Conservation (phyloP, 2,797 vertebrate genomes). For the Myiotriccus ornatus region DNA sequence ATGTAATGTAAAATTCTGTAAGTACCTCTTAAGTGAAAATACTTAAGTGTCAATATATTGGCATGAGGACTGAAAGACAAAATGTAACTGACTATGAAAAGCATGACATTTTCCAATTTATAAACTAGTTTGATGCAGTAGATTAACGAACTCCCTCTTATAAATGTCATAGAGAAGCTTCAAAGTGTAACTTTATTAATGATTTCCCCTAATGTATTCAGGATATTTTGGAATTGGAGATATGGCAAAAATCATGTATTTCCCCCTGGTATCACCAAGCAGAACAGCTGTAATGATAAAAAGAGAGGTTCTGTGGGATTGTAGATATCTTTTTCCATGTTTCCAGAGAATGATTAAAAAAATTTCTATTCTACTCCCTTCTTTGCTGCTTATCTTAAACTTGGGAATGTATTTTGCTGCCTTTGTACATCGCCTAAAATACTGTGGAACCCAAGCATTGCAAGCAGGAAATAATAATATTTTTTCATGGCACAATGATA, state of each 20-base stretch:
- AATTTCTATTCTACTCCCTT: background rate
- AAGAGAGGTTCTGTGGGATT: background rate
- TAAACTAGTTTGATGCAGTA: background rate
- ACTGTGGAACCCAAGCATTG: background rate
- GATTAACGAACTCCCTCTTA: background rate
- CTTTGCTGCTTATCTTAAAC: background rate
- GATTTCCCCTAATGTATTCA: background rate
- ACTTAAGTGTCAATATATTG: background rate
- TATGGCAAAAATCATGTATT: background rate
- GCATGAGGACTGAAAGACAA: background rate
- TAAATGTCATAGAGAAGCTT: background rate
- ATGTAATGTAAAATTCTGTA: background rate
- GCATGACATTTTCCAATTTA: background rate
- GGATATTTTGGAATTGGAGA: background rate
- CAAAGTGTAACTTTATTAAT: slow-evolving; percentile 11
- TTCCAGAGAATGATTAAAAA: background rate
- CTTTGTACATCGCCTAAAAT: background rate
- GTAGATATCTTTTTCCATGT: background rate
- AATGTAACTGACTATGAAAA: background rate
- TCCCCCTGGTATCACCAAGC: background rate
- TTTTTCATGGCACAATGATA: background rate
- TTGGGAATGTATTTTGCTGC: background rate
- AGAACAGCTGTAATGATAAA: background rate
- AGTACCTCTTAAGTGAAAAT: background rate
- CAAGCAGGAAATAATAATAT: background rate